These are phyloP conservation scores for Pecten maximus DNA, from an alignment of 2,888 invertebrate species.

Conservation along the genomic window DNA sequence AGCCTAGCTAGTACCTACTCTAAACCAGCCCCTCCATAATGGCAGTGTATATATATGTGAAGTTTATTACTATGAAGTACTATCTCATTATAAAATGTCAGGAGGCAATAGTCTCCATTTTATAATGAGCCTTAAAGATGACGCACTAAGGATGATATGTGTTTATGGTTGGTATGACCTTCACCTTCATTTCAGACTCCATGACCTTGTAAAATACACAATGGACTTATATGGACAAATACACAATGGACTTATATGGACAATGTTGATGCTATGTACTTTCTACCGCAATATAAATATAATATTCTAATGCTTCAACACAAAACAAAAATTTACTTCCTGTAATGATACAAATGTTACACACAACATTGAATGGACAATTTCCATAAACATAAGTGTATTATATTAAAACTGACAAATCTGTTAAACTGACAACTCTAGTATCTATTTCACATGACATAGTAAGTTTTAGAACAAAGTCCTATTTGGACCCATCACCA, in stretches of 20 bases:
- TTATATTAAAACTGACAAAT: background rate
- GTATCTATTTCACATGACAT: background rate
- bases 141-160: background rate
- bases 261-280: too few relatives aligned
- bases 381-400: too few relatives aligned
- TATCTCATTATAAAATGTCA: background rate
- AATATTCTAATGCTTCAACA: too few relatives aligned
- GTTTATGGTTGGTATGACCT: background rate
- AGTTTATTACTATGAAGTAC: background rate
- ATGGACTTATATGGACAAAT: too few relatives aligned
- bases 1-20: too few relatives aligned
- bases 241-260: too few relatives aligned
- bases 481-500: too few relatives aligned
- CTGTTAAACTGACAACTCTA: background rate
- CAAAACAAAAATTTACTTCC: too few relatives aligned
- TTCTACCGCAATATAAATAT: too few relatives aligned
- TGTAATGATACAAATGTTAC: too few relatives aligned
- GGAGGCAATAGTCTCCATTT: background rate
- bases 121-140: background rate
- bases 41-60: background rate
- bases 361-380: too few relatives aligned
- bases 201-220: background rate
- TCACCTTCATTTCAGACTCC: background rate
- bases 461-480: background rate
- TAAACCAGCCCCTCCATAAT: background rate